Evolutionary conservation across 2,113 vertebrate genomes (phyloP).

Genomic region (Buteo buteo): DNA sequence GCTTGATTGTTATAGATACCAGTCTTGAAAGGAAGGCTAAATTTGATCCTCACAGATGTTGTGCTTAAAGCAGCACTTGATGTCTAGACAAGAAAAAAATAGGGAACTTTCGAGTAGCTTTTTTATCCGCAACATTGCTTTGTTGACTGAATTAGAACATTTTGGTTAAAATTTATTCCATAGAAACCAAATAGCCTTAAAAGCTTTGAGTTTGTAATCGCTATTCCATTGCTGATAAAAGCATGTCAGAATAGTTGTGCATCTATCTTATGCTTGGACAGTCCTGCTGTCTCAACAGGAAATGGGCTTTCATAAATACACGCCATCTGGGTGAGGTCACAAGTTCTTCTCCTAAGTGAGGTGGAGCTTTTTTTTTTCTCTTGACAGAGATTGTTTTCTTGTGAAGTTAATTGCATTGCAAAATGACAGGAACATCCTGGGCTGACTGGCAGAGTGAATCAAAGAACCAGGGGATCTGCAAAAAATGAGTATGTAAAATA

Average conservation of each 20-base stretch:
- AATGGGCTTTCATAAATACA: background rate
- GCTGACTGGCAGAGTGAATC: background rate
- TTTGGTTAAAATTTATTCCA: background rate
- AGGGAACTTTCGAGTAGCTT: background rate
- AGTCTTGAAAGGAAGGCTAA: background rate
- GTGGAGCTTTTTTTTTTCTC: constrained; percentile 8
- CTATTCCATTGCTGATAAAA: background rate
- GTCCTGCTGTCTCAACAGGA: background rate
- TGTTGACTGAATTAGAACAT: background rate
- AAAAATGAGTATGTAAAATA: background rate
- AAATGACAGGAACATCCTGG: constrained; percentile 12
- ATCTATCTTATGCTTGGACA: background rate
- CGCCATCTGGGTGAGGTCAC: constrained; percentile 30
- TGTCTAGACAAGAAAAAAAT: background rate
- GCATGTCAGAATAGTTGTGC: background rate
- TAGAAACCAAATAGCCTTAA: background rate
- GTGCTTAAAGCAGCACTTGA: background rate
- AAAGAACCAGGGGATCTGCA: background rate
- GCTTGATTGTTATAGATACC: background rate
- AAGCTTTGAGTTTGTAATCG: background rate
- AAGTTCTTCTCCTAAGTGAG: background rate
- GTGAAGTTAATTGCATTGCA: background rate
- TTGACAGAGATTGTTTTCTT: constrained; percentile 25
- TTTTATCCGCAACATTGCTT: background rate
- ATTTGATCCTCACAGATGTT: fast-evolving